phyloP scores from a whole-genome alignment of 2,113 vertebrate genomes.

The Colaptes auratus region DNA sequence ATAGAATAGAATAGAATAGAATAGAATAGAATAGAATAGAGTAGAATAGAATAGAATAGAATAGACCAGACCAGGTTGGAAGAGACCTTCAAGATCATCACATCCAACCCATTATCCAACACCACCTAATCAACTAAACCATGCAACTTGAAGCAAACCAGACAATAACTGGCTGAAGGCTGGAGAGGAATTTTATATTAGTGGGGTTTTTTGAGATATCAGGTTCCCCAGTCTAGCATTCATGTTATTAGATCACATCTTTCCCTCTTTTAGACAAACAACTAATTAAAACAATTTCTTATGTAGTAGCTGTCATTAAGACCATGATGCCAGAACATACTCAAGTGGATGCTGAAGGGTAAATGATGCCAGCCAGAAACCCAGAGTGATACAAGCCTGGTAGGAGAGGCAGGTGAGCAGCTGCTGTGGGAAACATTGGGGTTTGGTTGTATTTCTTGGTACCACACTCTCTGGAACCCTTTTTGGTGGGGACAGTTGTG shows the following conservation, averaged over 20 bases:
- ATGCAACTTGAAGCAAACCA: not conserved
- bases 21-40: no score
- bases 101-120: no score
- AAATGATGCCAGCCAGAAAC: not conserved
- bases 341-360: not conserved
- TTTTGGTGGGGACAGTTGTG: not conserved
- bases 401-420: not conserved
- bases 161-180: not conserved
- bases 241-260: not conserved
- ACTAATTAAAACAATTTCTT: not conserved
- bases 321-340: not conserved
- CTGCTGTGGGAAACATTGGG: fast-evolving
- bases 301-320: not conserved
- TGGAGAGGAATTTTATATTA: not conserved
- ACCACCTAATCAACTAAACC: no score
- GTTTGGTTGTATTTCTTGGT: not conserved
- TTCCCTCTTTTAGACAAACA: not conserved
- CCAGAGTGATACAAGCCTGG: fast-evolving
- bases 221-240: not conserved
- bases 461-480: not conserved
- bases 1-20: no score
- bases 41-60: no score
- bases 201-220: not conserved
- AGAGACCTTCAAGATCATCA: no score
- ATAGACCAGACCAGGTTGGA: no score